Base-by-base conservation (phyloP, 2,797 vertebrate genomes). In the Sphaeramia orbicularis region DNA sequence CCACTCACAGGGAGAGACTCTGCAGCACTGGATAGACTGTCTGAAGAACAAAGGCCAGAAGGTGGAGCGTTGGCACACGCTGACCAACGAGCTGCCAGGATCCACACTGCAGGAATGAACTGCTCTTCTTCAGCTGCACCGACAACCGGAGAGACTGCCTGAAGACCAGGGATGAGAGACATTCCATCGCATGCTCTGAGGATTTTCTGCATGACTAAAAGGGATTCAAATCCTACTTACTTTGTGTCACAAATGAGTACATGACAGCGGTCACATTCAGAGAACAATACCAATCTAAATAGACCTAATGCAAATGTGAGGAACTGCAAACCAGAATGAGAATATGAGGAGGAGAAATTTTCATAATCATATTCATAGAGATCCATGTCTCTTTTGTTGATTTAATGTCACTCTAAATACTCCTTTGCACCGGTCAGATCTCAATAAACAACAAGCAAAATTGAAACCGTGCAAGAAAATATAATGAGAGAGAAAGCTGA, bases 31-130 rank as follows among this genome's bases (percentile, higher is more conserved):
- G 96, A 90, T 95, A 11, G 95, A 96, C 85, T 96, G 96, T 84
- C 92, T 97, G 80, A 96, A 95, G 81, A 95, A 95, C 87, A 95
- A 94, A 2, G 95, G 96, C 21, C 69, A 65, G 59, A 95, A 93
- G 82, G 91, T 96, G 78, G 96, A 97, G 77, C 95, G 95, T 75
- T 97, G 96, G 96, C 96, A 97, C 91, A 95, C 96, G 4, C 78
- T 97, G 86, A 97, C 95, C 91, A 97, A 96, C 10, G 95, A 96
- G 88, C 90, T 97, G 89, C 96, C 96, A 0, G 95, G 94, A 66
- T 94, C 94, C 58, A 86, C 89, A 0, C 77, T 88, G 61, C 94
- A 93, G 71, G 94, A 94, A 67, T 94, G 85, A 92, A 58, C 43
- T 12, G 19, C 49, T 40, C 50, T 41, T 52, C 50, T 7, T 24